Conservation (phyloP, 2,797 vertebrate species). For the Xerus rutilus region DNA sequence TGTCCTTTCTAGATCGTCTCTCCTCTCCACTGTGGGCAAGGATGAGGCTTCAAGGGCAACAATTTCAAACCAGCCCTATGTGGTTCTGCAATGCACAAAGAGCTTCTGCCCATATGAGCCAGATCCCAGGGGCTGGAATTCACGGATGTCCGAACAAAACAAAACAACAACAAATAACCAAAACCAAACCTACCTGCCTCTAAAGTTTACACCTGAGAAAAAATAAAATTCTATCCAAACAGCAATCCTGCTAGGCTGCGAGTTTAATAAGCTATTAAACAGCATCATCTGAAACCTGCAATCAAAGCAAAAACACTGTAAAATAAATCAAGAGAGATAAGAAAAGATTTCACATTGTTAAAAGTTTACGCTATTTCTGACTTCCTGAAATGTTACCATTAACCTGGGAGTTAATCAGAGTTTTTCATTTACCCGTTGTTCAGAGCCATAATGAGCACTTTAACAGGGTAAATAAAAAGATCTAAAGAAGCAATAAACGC, state of each 20-base stretch:
- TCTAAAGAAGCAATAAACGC: constrained; percentile 88
- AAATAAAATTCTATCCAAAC: constrained; percentile 75
- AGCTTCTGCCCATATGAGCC: not conserved
- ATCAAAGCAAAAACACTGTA: constrained; percentile 62
- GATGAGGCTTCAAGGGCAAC: not conserved
- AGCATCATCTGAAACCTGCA: constrained; percentile 63
- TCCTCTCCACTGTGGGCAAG: not conserved
- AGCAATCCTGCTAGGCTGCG: constrained; percentile 64
- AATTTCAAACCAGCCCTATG: not conserved
- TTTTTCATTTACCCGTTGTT: constrained; percentile 85
- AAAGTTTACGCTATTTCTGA: constrained; percentile 83
- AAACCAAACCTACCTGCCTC: not conserved
- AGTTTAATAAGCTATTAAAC: constrained; percentile 78
- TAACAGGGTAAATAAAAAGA: constrained; percentile 89
- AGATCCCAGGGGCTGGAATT: not conserved
- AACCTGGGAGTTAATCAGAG: constrained; percentile 87
- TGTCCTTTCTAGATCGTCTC: not conserved
- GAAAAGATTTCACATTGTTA: constrained; percentile 79
- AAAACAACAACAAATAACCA: too few relatives aligned
- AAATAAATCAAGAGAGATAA: constrained; percentile 80
- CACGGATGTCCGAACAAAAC: not conserved
- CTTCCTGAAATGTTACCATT: constrained; percentile 82
- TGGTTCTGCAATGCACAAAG: not conserved
- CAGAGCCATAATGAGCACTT: constrained; percentile 86
- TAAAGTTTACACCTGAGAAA: constrained; percentile 74